These are phyloP conservation scores for Yoshiicerus persimilis DNA, from an alignment of 1,140 invertebrate species.

Conservation along the genomic window DNA sequence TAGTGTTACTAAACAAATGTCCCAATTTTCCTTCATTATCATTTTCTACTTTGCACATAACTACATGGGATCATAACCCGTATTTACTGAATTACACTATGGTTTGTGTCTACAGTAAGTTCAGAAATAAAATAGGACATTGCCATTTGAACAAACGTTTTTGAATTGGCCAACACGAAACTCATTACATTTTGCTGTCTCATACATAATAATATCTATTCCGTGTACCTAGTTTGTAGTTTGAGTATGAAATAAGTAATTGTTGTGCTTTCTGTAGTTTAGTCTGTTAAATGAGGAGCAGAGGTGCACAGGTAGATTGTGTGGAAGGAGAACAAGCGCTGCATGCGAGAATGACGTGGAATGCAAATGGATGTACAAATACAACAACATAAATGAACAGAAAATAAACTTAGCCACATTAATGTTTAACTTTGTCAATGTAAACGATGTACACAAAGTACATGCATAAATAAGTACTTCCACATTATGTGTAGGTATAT, in stretches of 20 bases:
- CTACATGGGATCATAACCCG: too few relatives aligned
- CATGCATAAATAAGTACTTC: not conserved
- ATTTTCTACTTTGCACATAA: too few relatives aligned
- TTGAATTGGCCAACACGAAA: not conserved
- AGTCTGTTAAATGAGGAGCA: too few relatives aligned
- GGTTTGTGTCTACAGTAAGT: not conserved
- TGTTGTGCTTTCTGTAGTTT: not conserved
- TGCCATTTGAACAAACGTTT: not conserved
- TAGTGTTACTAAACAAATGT: not conserved
- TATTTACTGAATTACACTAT: too few relatives aligned
- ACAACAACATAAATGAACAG: not conserved
- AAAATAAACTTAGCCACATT: not conserved
- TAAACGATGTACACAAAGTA: not conserved
- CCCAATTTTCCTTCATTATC: not conserved
- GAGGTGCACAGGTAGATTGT: not conserved
- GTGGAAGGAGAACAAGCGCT: not conserved
- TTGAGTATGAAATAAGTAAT: not conserved
- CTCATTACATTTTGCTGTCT: not conserved
- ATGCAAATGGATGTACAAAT: constrained; percentile 5
- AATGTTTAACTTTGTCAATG: constrained; percentile 1
- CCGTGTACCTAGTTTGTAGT: too few relatives aligned
- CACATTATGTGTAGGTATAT: not conserved
- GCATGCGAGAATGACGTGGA: not conserved
- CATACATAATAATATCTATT: not conserved
- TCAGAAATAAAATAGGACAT: not conserved